Conservation (phyloP, 1,140 invertebrate species). For the Chironomus tepperi region DNA sequence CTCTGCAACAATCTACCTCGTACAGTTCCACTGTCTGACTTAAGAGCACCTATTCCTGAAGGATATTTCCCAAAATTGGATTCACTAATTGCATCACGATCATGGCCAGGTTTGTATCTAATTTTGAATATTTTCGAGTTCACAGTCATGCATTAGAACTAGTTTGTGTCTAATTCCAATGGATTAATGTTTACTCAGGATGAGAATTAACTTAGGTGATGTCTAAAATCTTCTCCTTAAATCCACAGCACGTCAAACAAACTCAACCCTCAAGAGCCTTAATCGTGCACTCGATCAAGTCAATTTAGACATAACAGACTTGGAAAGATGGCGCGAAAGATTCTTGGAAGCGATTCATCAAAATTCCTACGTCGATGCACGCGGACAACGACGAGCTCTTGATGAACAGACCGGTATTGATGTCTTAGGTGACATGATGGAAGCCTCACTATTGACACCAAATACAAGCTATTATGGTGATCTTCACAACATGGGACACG, state of each 20-base stretch:
- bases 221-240: too few relatives aligned
- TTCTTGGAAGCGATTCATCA: conserved; percentile 60
- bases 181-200: too few relatives aligned
- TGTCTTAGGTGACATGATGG: conserved; percentile 43
- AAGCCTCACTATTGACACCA: conserved; percentile 37
- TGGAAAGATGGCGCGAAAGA: conserved; percentile 54
- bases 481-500: conserved; percentile 51
- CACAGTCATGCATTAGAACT: too few relatives aligned
- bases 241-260: conserved; percentile 34
- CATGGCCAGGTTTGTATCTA: conserved; percentile 39
- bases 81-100: conserved; percentile 35
- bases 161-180: too few relatives aligned
- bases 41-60: conserved; percentile 31
- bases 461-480: conserved; percentile 47
- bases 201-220: too few relatives aligned
- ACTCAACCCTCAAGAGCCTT: conserved; percentile 29
- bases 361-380: conserved; percentile 45
- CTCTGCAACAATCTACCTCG: conserved; percentile 32
- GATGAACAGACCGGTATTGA: conserved; percentile 45
- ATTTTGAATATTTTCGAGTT: too few relatives aligned
- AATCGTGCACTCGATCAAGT: conserved; percentile 29
- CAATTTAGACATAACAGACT: conserved; percentile 30
- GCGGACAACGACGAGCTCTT: conserved; percentile 38
- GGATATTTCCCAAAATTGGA: conserved; percentile 36
- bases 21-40: conserved; percentile 29